These are phyloP conservation scores for Alethe diademata DNA, from an alignment of 2,113 vertebrate genomes.

Conservation along the genomic window DNA sequence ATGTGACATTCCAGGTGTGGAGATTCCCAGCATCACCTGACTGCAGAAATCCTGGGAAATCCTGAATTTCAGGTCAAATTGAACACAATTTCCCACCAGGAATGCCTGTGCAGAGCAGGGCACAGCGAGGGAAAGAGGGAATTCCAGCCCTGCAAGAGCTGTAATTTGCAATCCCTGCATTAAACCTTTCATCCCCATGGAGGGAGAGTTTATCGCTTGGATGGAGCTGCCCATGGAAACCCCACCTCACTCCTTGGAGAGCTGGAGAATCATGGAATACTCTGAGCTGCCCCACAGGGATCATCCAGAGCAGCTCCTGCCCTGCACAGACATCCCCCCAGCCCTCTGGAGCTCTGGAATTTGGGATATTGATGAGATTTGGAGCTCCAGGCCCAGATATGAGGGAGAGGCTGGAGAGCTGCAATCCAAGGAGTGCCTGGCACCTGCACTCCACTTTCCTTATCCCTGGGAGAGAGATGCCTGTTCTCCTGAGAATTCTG, in stretches of 20 bases:
- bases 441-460: not conserved
- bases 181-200: fast-evolving
- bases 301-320: not conserved
- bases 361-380: not conserved
- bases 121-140: not conserved
- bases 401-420: not conserved
- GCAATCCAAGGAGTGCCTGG: not conserved
- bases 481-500: not conserved
- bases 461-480: not conserved
- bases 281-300: not conserved
- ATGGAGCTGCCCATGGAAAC: not conserved
- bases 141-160: not conserved
- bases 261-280: not conserved
- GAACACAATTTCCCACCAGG: not conserved
- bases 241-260: not conserved
- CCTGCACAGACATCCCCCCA: not conserved
- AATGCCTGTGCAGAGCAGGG: not conserved
- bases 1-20: not conserved
- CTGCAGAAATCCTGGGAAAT: not conserved
- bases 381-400: not conserved
- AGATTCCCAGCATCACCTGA: not conserved
- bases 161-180: not conserved
- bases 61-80: not conserved
- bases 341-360: not conserved
- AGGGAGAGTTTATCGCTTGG: not conserved